Evolutionary conservation across 2,888 invertebrate genomes (phyloP), one percentile per base, ranked within the genome.

Genomic region (Macaria notata): DNA sequence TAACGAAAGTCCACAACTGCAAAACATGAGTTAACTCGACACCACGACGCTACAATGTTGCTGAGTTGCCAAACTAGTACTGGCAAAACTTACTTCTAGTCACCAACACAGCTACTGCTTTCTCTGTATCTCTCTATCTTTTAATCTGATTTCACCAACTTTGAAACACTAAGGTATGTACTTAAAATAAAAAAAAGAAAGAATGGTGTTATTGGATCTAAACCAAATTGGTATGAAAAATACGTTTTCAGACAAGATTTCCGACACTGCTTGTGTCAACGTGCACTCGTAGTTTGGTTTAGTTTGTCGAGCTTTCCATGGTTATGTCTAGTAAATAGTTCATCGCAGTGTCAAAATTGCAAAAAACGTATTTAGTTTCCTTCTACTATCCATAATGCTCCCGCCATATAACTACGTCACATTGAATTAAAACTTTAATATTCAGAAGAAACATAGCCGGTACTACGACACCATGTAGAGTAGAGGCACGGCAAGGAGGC

Each of bases 351-450:
- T 38, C 4, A 48, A 48, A 47, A 45, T 30, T 48, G 51, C 7
- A 36, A 30, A 19, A 42, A 50, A 19, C 19, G 19, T n/a, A n/a
- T n/a, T n/a, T n/a, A n/a, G n/a, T 19, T 19, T 1, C 19, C 19
- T 19, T 42, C 44, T 36, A 46, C 42, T 33, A 36, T 54, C 31
- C 48, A 49, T 49, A 36, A 36, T 6, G 7, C 58, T 46, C 36
- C 38, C 49, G 31, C 19, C 41, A 31, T 44, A 54, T 44, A 56
- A 54, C 68, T 56, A 61, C 69, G 76, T 77, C 79, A 72, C 78
- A 75, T 69, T 77, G 71, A 82, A 83, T 85, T 82, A 82, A 84
- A 85, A 86, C 84, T 86, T 86, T 83, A 74, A 76, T 79, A 78
- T 81, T 83, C 82, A 78, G 75, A 79, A 78, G 77, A 82, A 76